Base-by-base conservation (phyloP, 2,797 vertebrate species). In the Xenops minutus region DNA sequence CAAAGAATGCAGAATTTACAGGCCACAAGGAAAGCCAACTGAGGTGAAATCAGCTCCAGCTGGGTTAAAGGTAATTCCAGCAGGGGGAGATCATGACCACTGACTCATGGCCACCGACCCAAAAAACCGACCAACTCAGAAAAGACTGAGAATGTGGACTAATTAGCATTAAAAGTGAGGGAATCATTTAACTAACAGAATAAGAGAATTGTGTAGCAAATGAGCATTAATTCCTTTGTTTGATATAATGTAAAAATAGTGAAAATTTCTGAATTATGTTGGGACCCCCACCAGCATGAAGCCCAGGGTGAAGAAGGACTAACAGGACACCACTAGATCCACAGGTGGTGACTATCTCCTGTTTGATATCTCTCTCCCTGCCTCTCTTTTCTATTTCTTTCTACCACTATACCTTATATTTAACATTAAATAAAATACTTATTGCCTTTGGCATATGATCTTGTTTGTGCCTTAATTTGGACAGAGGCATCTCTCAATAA, bases 31-130 rank as follows among this genome's bases (percentile, higher is more conserved):
- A 30, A 83, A 63, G 32, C 7, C 36, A 69, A 11, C 23, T 19
- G 37, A 19, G 29, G 16, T 56, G 64, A 30, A 63, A 56, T 43
- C 49, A 69, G 13, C n/a, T 13, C 7, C 11, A 51, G 19, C 6
- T 44, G 14, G 16, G 43, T n/a, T 55, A 82, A 74, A 55, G 0
- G 1, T 27, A 14, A 20, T 75, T 82, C 30, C 1, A 0, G 23
- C 20, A 63, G 71, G 23, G 27, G 24, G 21, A 63, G 9, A 56
- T 44, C 6, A 1, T 0, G 2, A 55, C 43, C 49, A 56, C 55
- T 20, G 17, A n/a, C 43, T 37, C 55, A 44, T 39, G 19, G 39
- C 39, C 39, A 41, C 14, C 7, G 10, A 36, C 58, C 24, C 56
- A 59, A 44, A 39, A 56, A 56, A 36, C 10, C 26, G 54, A 58